phyloP scores from a whole-genome alignment of 2,888 invertebrate species.

The Neoaliturus tenellus region DNA sequence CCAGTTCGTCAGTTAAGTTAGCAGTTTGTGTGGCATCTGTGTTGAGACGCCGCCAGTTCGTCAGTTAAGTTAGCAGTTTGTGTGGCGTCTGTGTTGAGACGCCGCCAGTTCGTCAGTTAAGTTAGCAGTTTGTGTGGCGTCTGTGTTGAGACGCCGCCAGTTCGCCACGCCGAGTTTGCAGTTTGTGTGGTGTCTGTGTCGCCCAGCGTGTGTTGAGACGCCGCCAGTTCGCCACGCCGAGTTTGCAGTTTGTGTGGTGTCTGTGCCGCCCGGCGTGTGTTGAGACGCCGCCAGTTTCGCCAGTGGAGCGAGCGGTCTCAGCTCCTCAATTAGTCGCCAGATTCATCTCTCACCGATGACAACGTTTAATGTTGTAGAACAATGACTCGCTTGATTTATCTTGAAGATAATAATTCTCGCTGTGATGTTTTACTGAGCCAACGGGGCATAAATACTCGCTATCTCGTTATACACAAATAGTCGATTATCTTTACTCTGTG shows the following conservation, averaged over 20 bases:
- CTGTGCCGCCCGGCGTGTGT: not conserved
- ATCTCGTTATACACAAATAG: slow-evolving; percentile 3
- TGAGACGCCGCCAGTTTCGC: not conserved
- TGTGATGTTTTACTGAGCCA: slow-evolving; percentile 27
- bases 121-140: not conserved
- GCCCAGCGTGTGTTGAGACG: not conserved
- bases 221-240: not conserved
- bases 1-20: not conserved
- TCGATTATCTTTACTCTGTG: slow-evolving; percentile 16
- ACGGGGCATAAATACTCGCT: slow-evolving; percentile 28
- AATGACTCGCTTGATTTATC: slow-evolving; percentile 46
- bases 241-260: not conserved
- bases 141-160: too few species aligned
- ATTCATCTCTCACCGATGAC: slow-evolving; percentile 24
- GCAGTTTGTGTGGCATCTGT: not conserved
- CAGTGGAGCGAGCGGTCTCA: not conserved
- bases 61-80: not conserved
- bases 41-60: not conserved
- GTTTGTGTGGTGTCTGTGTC: not conserved
- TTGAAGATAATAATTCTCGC: slow-evolving; percentile 36
- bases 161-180: too few species aligned
- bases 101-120: not conserved
- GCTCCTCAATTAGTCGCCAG: slow-evolving; percentile 21
- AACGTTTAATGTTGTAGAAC: slow-evolving; percentile 50
- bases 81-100: not conserved